Percentiles rank a stretch among this genome's conserved stretches.
These are phyloP conservation scores for Vanessa tameamea DNA, from an alignment of 1,140 invertebrate species.

Conservation along the genomic window DNA sequence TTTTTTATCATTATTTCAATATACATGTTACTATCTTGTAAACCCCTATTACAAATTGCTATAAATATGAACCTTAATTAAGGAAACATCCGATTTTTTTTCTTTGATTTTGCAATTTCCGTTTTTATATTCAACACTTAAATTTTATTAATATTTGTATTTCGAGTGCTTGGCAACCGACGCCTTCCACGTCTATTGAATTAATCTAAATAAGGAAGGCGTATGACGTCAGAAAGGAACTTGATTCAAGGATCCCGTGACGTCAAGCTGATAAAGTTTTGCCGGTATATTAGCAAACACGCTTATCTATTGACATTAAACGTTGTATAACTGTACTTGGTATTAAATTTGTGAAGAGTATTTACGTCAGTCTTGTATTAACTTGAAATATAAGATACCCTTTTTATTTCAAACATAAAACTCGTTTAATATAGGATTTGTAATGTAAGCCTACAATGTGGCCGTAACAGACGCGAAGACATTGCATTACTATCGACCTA, in stretches of 20 bases:
- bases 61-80: neutral
- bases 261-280: conserved; percentile 28
- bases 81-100: no score
- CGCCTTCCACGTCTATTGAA: conserved; percentile 33
- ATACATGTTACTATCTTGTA: neutral
- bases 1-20: conserved; percentile 11
- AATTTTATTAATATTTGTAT: neutral
- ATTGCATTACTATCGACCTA: no score
- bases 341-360: no score
- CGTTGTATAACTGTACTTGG: neutral
- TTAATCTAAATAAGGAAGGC: conserved; percentile 28
- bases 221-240: conserved; percentile 47
- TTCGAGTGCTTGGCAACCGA: conserved; percentile 16
- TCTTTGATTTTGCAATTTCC: no score
- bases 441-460: no score
- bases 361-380: no score
- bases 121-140: neutral
- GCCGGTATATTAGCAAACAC: neutral
- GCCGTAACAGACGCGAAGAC: no score
- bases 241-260: conserved; percentile 32
- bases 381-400: no score
- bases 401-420: no score
- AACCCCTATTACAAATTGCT: neutral
- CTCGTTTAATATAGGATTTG: no score
- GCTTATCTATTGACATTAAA: conserved; percentile 1